Percentiles rank a stretch among this genome's conserved stretches.
These are phyloP conservation scores for Erpetoichthys calabaricus DNA, from an alignment of 2,797 vertebrate species.

Conservation along the genomic window DNA sequence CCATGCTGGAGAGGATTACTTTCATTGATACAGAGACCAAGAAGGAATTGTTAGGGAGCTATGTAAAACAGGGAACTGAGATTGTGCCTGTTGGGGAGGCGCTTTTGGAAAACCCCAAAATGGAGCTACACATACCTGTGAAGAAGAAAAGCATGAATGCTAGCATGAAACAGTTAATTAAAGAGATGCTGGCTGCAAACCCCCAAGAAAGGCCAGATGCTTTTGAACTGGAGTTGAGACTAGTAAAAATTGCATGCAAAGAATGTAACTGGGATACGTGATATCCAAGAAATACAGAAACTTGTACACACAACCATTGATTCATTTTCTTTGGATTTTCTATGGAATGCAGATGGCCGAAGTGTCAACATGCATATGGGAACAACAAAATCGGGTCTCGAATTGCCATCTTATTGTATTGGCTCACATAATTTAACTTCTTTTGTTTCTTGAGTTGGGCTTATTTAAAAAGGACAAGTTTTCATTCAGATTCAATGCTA, in stretches of 20 bases:
- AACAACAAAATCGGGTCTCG: too few relatives aligned
- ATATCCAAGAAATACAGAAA: slow-evolving; percentile 20
- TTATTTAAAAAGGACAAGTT: too few relatives aligned
- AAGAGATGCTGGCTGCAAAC: slow-evolving; percentile 90
- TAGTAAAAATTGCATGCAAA: slow-evolving; percentile 87
- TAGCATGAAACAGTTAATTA: slow-evolving; percentile 82
- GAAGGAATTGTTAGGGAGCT: slow-evolving; percentile 85
- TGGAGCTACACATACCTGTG: slow-evolving; percentile 86
- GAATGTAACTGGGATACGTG: slow-evolving; percentile 94
- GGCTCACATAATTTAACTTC: too few relatives aligned
- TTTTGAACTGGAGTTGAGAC: slow-evolving; percentile 79
- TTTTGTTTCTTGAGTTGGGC: too few relatives aligned
- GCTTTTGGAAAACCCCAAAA: slow-evolving; percentile 85
- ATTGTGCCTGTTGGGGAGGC: slow-evolving; percentile 88
- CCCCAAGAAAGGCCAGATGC: slow-evolving; percentile 88
- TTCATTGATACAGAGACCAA: slow-evolving; percentile 85
- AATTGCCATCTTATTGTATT: too few relatives aligned
- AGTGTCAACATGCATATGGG: too few relatives aligned
- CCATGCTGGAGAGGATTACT: slow-evolving; percentile 91
- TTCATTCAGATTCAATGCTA: too few relatives aligned
- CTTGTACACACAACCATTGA: too few relatives aligned
- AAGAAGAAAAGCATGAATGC: slow-evolving; percentile 88
- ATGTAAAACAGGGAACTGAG: slow-evolving; percentile 74
- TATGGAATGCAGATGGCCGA: too few relatives aligned
- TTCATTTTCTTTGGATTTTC: too few relatives aligned